Evolutionary conservation across 2,888 invertebrate species (phyloP).

Genomic region (Ethmia dodecea): DNA sequence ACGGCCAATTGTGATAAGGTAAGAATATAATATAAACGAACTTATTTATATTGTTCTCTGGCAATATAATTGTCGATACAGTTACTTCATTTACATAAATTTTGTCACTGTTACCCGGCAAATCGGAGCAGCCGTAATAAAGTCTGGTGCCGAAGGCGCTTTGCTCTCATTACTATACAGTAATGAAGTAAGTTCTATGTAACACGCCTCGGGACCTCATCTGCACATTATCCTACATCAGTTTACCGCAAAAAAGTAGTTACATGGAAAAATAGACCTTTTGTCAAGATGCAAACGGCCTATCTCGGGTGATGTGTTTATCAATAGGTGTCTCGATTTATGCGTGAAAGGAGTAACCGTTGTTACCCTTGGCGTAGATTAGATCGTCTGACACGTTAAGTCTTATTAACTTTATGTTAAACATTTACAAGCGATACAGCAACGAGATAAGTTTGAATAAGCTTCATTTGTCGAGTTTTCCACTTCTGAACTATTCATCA

Average conservation of each 20-base stretch:
- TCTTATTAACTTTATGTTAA: slow-evolving; percentile 35
- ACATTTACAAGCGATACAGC: slow-evolving; percentile 4
- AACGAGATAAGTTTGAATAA: too few relatives aligned
- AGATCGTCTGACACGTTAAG: slow-evolving; percentile 50
- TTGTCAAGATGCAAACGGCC: slow-evolving; percentile 28
- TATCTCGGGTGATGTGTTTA: slow-evolving; percentile 27
- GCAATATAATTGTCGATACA: too few relatives aligned
- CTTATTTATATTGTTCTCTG: too few relatives aligned
- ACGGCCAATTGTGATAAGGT: slow-evolving; percentile 85
- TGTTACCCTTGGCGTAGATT: slow-evolving; percentile 51
- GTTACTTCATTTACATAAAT: too few relatives aligned
- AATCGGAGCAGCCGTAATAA: slow-evolving; percentile 41
- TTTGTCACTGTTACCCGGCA: too few relatives aligned
- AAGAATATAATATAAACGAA: too few relatives aligned
- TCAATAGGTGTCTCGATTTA: slow-evolving; percentile 46
- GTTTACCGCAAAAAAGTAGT: slow-evolving; percentile 30
- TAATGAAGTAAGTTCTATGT: slow-evolving; percentile 72
- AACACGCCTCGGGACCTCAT: slow-evolving; percentile 61
- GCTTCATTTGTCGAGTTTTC: too few relatives aligned
- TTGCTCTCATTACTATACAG: slow-evolving; percentile 62
- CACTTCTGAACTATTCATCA: too few relatives aligned
- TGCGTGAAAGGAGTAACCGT: slow-evolving; percentile 47
- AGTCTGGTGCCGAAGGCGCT: slow-evolving; percentile 43
- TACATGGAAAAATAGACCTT: slow-evolving; percentile 45
- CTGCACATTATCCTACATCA: slow-evolving; percentile 54